Conservation (phyloP, 2,888 invertebrate species). For the Germaria angustata region DNA sequence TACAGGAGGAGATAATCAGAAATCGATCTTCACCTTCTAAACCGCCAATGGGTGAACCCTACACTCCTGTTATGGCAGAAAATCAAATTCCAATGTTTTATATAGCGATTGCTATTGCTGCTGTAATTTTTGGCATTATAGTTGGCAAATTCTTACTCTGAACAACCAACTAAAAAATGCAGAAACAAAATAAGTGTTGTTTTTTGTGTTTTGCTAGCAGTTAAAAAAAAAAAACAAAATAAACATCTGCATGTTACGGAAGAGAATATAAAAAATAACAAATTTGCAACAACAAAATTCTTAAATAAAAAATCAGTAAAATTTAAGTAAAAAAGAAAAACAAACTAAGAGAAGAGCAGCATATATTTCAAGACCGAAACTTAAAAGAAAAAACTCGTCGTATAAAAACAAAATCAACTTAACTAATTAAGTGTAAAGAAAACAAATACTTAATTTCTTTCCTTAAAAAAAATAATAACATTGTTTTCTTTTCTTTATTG, state of each 20-base stretch:
- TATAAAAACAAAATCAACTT: slow-evolving; percentile 43
- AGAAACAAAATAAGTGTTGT: slow-evolving; percentile 64
- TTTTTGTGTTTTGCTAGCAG: slow-evolving; percentile 65
- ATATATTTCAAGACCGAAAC: slow-evolving; percentile 48
- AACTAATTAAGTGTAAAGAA: slow-evolving; percentile 53
- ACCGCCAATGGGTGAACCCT: slow-evolving; percentile 80
- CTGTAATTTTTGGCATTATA: slow-evolving; percentile 87
- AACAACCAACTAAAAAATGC: slow-evolving; percentile 78
- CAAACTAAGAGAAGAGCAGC: slow-evolving; percentile 56
- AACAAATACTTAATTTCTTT: slow-evolving; percentile 29
- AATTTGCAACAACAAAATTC: slow-evolving; percentile 61
- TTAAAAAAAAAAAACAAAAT: slow-evolving; percentile 48
- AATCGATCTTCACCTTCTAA: slow-evolving; percentile 81
- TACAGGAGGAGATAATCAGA: slow-evolving; percentile 84
- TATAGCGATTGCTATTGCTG: slow-evolving; percentile 84
- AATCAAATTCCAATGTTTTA: slow-evolving; percentile 84
- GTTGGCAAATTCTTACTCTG: slow-evolving; percentile 91
- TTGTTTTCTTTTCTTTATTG: not conserved
- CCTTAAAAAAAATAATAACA: slow-evolving; percentile 10
- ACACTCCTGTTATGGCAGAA: slow-evolving; percentile 83
- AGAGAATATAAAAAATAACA: slow-evolving; percentile 57
- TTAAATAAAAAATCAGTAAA: slow-evolving; percentile 54
- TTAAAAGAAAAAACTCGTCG: slow-evolving; percentile 42
- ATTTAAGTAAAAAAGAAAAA: slow-evolving; percentile 38
- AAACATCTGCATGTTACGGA: slow-evolving; percentile 62